Evolutionary conservation across 2,113 vertebrate species (phyloP), one percentile per base, ranked within the genome.

Genomic region (Apteryx owenii): DNA sequence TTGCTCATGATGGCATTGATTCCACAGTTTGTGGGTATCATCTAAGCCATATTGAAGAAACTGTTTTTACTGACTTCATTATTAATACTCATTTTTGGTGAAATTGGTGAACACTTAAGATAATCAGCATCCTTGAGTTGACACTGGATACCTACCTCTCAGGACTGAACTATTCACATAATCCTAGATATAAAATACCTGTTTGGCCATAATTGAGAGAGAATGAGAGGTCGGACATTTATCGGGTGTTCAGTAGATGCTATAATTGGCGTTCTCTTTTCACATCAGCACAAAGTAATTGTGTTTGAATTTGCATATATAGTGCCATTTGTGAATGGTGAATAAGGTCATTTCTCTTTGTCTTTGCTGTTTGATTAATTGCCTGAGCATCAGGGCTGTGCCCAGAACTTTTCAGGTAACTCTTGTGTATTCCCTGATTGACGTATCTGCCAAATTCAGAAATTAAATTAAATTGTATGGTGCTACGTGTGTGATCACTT

Each of bases 261-360:
- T 62, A 5, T 9, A 66, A 48, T 81, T 42, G 78, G 15, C 69
- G 58, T 84, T 75, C n/a, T 54, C 90, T 46, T 85, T 12, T 84
- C 64, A 62, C 0, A 0, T 54, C n/a, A 68, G 5, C 65, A 71
- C 29, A 26, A 81, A 62, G 4, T 64, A 15, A 79, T 97, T 78
- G 19, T 80, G 25, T 61, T 81, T 90, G 26, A 40, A 16, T 95
- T 94, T 94, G 12, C 81, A 38, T n/a, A n/a, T 40, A 33, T 75
- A 70, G 25, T 65, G 29, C 64, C 36, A 78, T 53, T 77, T 95
- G 22, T 50, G n/a, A 75, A 44, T 44, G 10, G 22, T 25, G 64
- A 81, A 40, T 25, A 26, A 44, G 38, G 40, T 66, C 9, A 73
- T 81, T 92, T 89, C 19, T 62, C n/a, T n/a, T 80, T 53, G 25